These are phyloP conservation scores for Albula goreensis DNA, from an alignment of 2,113 vertebrate species.

Conservation along the genomic window DNA sequence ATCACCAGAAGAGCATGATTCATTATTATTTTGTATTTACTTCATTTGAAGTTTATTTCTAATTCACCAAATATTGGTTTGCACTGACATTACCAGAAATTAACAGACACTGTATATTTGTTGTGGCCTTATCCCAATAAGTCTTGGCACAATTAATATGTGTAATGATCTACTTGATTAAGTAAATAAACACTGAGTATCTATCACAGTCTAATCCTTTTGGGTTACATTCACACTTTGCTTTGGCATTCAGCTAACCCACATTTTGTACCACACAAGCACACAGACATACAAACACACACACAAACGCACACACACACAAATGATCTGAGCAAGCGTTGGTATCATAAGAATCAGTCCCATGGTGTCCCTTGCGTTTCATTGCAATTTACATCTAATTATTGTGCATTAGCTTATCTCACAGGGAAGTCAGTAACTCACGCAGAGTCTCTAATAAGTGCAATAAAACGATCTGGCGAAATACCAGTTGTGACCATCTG, in stretches of 20 bases:
- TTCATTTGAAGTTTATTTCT: not conserved
- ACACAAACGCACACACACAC: slow-evolving; percentile 2
- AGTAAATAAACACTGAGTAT: not conserved
- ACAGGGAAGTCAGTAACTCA: slow-evolving; percentile 18
- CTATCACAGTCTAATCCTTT: not conserved
- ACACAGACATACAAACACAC: not conserved
- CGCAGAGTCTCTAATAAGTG: slow-evolving; percentile 9
- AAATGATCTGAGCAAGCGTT: not conserved
- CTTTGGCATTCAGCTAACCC: not conserved
- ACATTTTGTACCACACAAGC: not conserved
- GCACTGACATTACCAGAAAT: not conserved
- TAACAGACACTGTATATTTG: not conserved
- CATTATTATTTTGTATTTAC: too few relatives aligned
- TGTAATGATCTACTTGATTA: not conserved
- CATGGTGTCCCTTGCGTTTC: slow-evolving; percentile 21
- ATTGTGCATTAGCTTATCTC: slow-evolving; percentile 22
- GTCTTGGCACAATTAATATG: not conserved
- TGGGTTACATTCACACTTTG: not conserved
- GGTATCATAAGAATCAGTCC: slow-evolving; percentile 15
- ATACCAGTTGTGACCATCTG: slow-evolving; percentile 10
- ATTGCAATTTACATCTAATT: slow-evolving; percentile 34
- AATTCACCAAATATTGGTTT: not conserved
- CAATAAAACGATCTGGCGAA: slow-evolving; percentile 20
- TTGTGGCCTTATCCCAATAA: not conserved
- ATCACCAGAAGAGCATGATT: too few relatives aligned